Evolutionary conservation across 2,888 invertebrate species (phyloP), one percentile per base, ranked within the genome.

Genomic region (Perizoma flavofasciatum): DNA sequence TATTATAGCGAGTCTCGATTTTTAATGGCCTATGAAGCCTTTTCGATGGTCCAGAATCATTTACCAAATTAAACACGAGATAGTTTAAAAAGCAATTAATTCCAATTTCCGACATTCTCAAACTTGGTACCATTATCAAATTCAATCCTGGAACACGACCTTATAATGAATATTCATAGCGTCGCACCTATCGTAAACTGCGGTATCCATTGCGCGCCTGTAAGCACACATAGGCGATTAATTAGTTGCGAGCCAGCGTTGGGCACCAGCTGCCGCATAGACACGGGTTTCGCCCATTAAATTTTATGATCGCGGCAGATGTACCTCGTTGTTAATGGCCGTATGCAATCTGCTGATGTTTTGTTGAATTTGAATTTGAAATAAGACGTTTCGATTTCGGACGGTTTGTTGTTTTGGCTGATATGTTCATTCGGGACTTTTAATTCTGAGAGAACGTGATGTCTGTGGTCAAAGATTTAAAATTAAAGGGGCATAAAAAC

Each of bases 251-350:
- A 83, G 77, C 80, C 79, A 85, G 84, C 85, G 78, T 80, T 86
- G 77, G 79, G 78, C 79, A 78, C 72, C 89, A 89, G 83, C 82
- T 88, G 88, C 53, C 75, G 72, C 74, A 74, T 74, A 74, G 77
- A 82, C 82, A 82, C 80, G 78, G 79, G 76, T 75, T 71, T 70
- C 72, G 79, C 70, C 79, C 83, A 82, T 88, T 88, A 88, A 85
- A 84, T 88, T 88, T 88, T 88, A 88, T 83, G 88, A 82, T 82
- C 75, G 78, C 72, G 70, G 75, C 85, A 86, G 83, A 87, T 85
- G 87, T 74, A 81, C 75, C 61, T 70, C 73, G 75, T 75, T 79
- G 82, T 80, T 85, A 83, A 85, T 82, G 80, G 80, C 75, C 68
- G 76, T 68, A 76, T 75, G 76, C 79, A 67, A 61, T 67, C 61